Evolutionary conservation across 2,888 invertebrate genomes (phyloP).

Genomic region (Pyrocoelia pectoralis): DNA sequence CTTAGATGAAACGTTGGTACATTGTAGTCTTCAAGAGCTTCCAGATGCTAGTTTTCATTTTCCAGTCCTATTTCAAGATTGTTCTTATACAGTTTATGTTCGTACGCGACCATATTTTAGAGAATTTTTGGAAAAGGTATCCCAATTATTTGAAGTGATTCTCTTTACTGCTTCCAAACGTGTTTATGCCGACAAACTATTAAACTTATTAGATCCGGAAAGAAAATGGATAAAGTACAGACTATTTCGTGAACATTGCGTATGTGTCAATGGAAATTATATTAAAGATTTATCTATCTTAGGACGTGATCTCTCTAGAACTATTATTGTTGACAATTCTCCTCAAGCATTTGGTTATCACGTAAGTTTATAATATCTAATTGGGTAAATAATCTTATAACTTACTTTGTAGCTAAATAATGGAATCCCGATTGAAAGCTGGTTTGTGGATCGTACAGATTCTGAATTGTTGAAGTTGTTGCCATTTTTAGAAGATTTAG

Average conservation of each 20-base stretch:
- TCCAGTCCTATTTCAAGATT: conserved; percentile 91
- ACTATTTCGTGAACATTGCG: conserved; percentile 94
- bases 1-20: conserved; percentile 92
- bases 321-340: conserved; percentile 88
- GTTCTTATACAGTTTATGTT: conserved; percentile 84
- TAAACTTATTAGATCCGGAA: conserved; percentile 90
- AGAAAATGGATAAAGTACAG: conserved; percentile 91
- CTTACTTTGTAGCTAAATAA: conserved; percentile 85
- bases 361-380: conserved; percentile 61
- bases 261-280: conserved; percentile 94
- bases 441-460: conserved; percentile 93
- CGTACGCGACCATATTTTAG: conserved; percentile 90
- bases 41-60: conserved; percentile 94
- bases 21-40: conserved; percentile 91
- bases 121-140: conserved; percentile 88
- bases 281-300: conserved; percentile 94
- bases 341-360: conserved; percentile 94
- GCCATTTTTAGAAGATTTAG: conserved; percentile 89
- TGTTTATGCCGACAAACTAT: conserved; percentile 92
- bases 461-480: conserved; percentile 89
- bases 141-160: conserved; percentile 89
- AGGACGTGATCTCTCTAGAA: conserved; percentile 88
- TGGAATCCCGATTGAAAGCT: conserved; percentile 96
- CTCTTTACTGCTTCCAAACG: conserved; percentile 95
- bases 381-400: conserved; percentile 70